These are phyloP conservation scores for Ceratosolen solmsi DNA, from an alignment of 1,140 invertebrate genomes.

Conservation along the genomic window DNA sequence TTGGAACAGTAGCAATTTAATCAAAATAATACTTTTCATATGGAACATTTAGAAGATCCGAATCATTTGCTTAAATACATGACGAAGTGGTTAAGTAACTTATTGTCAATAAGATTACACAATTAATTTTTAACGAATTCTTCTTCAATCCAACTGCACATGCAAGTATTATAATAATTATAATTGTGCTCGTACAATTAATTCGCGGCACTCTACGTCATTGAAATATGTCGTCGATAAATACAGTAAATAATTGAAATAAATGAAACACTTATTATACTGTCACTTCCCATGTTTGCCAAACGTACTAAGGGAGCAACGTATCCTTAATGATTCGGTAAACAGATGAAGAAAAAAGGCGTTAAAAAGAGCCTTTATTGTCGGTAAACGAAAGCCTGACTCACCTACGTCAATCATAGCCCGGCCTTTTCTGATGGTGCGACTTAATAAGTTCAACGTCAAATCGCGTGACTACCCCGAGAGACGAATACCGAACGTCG, in stretches of 20 bases:
- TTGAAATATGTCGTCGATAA: neutral
- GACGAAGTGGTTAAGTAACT: too few species aligned
- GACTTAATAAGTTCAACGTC: constrained; percentile 17
- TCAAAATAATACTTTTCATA: neutral
- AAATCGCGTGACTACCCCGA: constrained; percentile 41
- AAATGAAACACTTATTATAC: constrained; percentile 32
- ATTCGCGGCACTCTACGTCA: too few species aligned
- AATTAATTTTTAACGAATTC: too few species aligned
- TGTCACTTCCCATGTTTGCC: constrained; percentile 28
- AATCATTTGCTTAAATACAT: too few species aligned
- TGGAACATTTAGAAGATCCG: neutral
- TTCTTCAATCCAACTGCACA: neutral
- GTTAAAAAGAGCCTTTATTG: constrained; percentile 43
- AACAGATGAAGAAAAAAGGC: constrained; percentile 13
- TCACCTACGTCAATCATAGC: constrained; percentile 46
- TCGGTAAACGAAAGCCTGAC: constrained; percentile 57
- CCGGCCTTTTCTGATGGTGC: neutral
- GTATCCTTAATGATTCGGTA: constrained; percentile 37
- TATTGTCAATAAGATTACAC: too few species aligned
- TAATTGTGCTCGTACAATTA: too few species aligned
- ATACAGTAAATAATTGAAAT: constrained; percentile 7
- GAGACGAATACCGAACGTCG: neutral
- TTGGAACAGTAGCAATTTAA: neutral
- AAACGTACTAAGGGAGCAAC: neutral
- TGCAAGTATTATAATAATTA: neutral